Evolutionary conservation across 2,797 vertebrate genomes (phyloP), one percentile per base, ranked within the genome.

Genomic region (Scolopax bukidnonensis): DNA sequence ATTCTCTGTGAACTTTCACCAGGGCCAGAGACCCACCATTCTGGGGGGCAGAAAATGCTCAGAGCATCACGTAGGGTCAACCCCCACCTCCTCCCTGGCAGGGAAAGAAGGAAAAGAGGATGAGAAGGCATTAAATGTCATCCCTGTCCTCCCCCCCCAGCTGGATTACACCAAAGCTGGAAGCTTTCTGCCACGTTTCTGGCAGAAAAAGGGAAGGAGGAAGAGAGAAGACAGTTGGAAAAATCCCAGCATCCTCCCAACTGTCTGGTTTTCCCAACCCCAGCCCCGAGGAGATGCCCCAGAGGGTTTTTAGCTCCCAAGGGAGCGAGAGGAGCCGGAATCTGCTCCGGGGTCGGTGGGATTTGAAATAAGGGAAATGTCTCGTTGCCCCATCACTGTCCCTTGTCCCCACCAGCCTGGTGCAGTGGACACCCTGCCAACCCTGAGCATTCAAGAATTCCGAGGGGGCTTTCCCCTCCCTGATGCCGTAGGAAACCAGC

Each of bases 311-410:
- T 20, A 51, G 45, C 24, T 28, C 25, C 2, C 5, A 0, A 12
- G 48, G 70, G 45, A 73, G 45, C 0, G 2, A 68, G 32, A 65
- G 47, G 79, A 85, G 32, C 48, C 0, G 0, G 47, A 24, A 2
- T 23, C 24, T 48, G 33, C 60, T 50, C 38, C 2, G 1, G 41
- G 24, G n/a, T 28, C 18, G 24, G 13, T 18, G 24, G 13, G 45
- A 30, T 24, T 38, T 7, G 67, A 59, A 67, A 19, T 7, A 5
- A 13, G 24, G n/a, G 11, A 19, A 71, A 51, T 28, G 13, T 80
- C 63, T 38, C 2, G 0, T 10, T 12, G 16, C 12, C 7, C 47
- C 18, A 0, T 30, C 51, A 14, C 23, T 8, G 0, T 11, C 6
- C 65, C 28, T 14, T 6, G 24, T 54, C 53, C 53, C 51, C 2